phyloP scores from a whole-genome alignment of 2,888 invertebrate genomes.

The Apeira syringaria region DNA sequence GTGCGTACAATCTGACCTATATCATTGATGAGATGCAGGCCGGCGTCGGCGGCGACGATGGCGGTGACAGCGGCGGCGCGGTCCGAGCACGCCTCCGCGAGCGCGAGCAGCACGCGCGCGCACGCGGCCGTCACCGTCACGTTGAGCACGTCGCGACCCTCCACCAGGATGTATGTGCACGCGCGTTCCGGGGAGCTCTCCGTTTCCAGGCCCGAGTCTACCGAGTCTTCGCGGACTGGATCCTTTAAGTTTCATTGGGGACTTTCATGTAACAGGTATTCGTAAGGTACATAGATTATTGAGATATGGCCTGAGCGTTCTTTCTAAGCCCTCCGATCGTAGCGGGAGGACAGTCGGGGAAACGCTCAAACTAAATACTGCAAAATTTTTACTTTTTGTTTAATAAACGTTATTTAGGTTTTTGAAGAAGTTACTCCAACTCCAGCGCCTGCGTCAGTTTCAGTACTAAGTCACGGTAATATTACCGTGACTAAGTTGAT shows the following conservation, averaged over 20 bases:
- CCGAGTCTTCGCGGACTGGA: slow-evolving; percentile 70
- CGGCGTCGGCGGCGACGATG: slow-evolving; percentile 52
- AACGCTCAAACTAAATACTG: no score
- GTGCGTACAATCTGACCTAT: slow-evolving; percentile 65
- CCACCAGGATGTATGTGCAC: slow-evolving; percentile 87
- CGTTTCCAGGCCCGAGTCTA: slow-evolving; percentile 77
- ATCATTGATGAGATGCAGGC: slow-evolving; percentile 83
- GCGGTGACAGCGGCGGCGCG: slow-evolving; percentile 65
- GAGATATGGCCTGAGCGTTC: no score
- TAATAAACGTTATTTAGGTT: no score
- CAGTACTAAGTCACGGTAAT: no score
- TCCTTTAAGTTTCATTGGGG: slow-evolving; percentile 53
- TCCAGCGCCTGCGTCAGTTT: no score
- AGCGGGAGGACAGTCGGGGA: no score
- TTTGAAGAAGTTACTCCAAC: no score
- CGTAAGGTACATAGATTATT: no score
- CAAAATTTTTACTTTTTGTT: no score
- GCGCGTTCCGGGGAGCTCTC: slow-evolving; percentile 60
- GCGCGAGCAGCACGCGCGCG: slow-evolving; percentile 81
- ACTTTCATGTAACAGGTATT: no score
- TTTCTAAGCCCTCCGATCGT: no score
- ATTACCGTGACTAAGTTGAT: no score
- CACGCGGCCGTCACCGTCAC: slow-evolving; percentile 87
- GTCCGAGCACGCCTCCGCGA: slow-evolving; percentile 51
- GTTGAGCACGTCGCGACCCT: slow-evolving; percentile 86